phyloP scores from a whole-genome alignment of 2,797 vertebrate species.

The Acridotheres tristis region DNA sequence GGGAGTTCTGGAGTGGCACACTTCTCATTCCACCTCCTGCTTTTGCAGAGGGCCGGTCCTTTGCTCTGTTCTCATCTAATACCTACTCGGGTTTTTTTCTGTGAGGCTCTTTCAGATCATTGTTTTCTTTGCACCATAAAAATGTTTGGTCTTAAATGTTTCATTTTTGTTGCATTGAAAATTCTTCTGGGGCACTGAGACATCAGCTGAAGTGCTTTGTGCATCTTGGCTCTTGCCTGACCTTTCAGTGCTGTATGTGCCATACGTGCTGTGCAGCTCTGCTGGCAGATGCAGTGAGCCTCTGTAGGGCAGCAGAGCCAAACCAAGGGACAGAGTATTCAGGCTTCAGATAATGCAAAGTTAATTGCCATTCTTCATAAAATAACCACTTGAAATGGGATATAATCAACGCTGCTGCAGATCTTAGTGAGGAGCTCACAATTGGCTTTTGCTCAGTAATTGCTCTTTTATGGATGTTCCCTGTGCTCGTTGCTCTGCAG shows the following conservation, averaged over 20 bases:
- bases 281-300: not conserved
- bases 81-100: not conserved
- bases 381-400: constrained; percentile 36
- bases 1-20: not conserved
- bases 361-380: constrained; percentile 33
- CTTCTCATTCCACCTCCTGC: not conserved
- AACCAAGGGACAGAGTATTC: not conserved
- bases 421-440: not conserved
- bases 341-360: not conserved
- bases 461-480: constrained; percentile 1
- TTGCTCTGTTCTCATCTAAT: not conserved
- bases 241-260: not conserved
- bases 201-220: not conserved
- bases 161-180: not conserved
- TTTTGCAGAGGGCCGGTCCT: not conserved
- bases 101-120: not conserved
- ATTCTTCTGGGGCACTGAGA: not conserved
- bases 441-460: constrained; percentile 15
- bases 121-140: not conserved
- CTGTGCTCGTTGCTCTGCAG: not conserved
- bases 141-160: not conserved
- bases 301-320: not conserved
- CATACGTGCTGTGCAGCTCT: not conserved
- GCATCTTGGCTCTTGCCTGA: not conserved
- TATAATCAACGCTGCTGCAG: not conserved